A percentile compares a stretch with the other conserved stretches of the same genome.
Conservation (phyloP, 2,888 invertebrate species). For the Cremastinae sp. region DNA sequence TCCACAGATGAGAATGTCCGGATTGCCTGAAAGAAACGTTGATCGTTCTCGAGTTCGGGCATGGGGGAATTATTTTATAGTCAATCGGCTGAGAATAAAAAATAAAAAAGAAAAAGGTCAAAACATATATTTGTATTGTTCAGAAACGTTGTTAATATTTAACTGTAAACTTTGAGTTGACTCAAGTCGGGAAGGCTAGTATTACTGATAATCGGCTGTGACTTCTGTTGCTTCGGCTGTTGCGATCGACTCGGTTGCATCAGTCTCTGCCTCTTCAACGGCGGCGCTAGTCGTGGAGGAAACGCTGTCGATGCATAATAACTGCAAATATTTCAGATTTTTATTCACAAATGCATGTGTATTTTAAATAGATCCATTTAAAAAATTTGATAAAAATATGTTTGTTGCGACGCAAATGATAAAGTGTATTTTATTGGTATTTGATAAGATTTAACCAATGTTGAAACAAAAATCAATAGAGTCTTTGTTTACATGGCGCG, state of each 20-base stretch:
- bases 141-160: constrained; percentile 74
- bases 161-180: constrained; percentile 86
- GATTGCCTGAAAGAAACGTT: constrained; percentile 83
- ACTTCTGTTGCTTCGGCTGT: constrained; percentile 75
- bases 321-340: constrained; percentile 78
- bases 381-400: too few relatives aligned
- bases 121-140: too few relatives aligned
- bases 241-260: constrained; percentile 81
- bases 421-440: too few relatives aligned
- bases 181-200: constrained; percentile 81
- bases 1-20: constrained; percentile 89
- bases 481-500: too few relatives aligned
- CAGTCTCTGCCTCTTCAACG: constrained; percentile 84
- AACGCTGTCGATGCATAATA: constrained; percentile 84
- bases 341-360: too few relatives aligned
- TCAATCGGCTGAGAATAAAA: constrained; percentile 11
- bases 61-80: background rate
- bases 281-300: constrained; percentile 84
- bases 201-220: constrained; percentile 68
- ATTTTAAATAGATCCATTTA: background rate
- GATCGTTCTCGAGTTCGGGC: background rate
- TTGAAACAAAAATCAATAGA: too few relatives aligned
- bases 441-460: too few relatives aligned
- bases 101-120: constrained; percentile 28
- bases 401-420: too few relatives aligned